Conservation (phyloP, 1,140 invertebrate species). For the Vollenhovia emeryi region DNA sequence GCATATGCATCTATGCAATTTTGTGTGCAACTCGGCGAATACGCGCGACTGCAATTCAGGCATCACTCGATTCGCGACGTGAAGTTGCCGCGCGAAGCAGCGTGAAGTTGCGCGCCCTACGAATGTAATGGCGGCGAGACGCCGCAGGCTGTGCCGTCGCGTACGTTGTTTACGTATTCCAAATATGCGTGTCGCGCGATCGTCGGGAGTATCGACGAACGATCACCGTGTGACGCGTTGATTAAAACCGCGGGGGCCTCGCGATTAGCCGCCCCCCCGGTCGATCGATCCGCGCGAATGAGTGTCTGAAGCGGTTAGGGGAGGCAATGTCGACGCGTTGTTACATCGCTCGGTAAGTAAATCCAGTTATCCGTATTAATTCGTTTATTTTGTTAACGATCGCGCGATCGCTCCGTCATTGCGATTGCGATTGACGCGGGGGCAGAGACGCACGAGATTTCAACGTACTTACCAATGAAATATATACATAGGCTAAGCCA, state of each 20-base stretch:
- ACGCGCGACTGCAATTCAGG: background rate
- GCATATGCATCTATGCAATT: too few species aligned
- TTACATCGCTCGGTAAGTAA: background rate
- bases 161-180: background rate
- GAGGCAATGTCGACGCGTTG: background rate
- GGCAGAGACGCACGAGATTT: background rate
- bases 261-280: background rate
- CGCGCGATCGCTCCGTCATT: background rate
- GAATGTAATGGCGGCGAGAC: background rate
- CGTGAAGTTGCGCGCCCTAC: background rate
- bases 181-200: background rate
- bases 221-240: conserved; percentile 3
- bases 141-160: too few species aligned
- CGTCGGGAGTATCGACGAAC: background rate
- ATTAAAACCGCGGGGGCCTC: conserved; percentile 1
- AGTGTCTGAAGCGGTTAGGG: background rate
- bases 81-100: too few species aligned
- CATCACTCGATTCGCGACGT: background rate
- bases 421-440: background rate
- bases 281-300: conserved; percentile 3
- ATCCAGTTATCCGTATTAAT: background rate
- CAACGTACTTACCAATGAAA: background rate
- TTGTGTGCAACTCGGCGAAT: background rate
- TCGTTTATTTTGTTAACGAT: conserved; percentile 9
- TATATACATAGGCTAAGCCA: too few species aligned